Percentiles rank a stretch among this genome's conserved stretches.
Conservation (phyloP, 2,888 invertebrate species). For the Drosophila dives region DNA sequence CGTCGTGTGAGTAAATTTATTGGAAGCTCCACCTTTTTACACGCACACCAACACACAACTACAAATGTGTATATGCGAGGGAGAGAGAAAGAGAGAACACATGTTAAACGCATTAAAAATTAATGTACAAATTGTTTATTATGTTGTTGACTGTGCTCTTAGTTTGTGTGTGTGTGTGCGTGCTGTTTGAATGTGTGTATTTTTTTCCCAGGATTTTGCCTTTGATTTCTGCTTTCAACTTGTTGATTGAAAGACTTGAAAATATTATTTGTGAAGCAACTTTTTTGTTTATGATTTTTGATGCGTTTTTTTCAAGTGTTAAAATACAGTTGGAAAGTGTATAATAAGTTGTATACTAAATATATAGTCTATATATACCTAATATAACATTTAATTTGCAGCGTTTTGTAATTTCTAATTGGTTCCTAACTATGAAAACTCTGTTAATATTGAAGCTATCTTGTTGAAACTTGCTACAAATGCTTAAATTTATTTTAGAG, state of each 20-base stretch:
- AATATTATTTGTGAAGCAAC: constrained; percentile 41
- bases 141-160: constrained; percentile 66
- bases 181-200: constrained; percentile 29
- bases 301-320: constrained; percentile 36
- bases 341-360: background rate
- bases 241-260: constrained; percentile 68
- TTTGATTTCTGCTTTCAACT: constrained; percentile 48
- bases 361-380: background rate
- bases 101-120: constrained; percentile 81
- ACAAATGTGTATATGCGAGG: constrained; percentile 17
- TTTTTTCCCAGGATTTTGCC: constrained; percentile 40
- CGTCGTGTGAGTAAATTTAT: constrained; percentile 68
- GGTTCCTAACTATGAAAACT: background rate
- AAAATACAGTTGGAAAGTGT: background rate
- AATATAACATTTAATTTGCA: background rate
- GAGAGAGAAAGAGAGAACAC: constrained; percentile 46
- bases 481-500: background rate
- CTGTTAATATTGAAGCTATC: background rate
- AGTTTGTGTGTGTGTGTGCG: constrained; percentile 23
- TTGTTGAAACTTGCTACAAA: background rate
- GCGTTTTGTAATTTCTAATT: background rate
- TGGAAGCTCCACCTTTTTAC: constrained; percentile 78
- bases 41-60: constrained; percentile 50
- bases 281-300: constrained; percentile 49
- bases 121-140: constrained; percentile 80